A percentile compares a stretch with the other conserved stretches of the same genome.
Conservation (phyloP, 2,888 invertebrate species). For the Eupithecia pulchellata region DNA sequence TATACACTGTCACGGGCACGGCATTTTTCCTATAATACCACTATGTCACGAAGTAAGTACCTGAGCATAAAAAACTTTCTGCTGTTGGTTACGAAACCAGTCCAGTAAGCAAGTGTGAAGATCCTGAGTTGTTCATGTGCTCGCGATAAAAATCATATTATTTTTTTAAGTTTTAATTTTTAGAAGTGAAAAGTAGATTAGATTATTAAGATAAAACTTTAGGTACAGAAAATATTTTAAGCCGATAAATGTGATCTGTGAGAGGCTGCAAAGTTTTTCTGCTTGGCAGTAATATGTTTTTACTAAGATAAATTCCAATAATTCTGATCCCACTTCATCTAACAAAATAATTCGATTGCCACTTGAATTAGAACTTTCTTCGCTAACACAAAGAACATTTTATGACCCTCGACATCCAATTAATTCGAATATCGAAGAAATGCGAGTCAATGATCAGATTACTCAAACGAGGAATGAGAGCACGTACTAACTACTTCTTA, state of each 20-base stretch:
- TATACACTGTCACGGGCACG: too few relatives aligned
- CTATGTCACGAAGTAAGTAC: too few relatives aligned
- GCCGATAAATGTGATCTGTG: too few relatives aligned
- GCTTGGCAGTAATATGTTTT: background rate
- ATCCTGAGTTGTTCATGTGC: background rate
- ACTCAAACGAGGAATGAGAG: conserved; percentile 24
- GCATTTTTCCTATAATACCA: too few relatives aligned
- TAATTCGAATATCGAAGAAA: conserved; percentile 26
- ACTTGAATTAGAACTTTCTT: background rate
- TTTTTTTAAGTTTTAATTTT: background rate
- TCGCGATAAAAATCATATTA: conserved; percentile 19
- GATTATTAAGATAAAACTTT: too few relatives aligned
- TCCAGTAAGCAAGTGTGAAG: too few relatives aligned
- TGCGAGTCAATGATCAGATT: conserved; percentile 28
- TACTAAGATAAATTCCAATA: background rate
- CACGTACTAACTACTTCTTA: conserved; percentile 15
- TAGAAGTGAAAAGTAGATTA: too few relatives aligned
- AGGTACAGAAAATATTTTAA: too few relatives aligned
- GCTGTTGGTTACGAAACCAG: too few relatives aligned
- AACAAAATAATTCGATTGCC: background rate
- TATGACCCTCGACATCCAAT: conserved; percentile 22
- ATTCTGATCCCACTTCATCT: background rate
- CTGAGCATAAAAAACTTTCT: too few relatives aligned
- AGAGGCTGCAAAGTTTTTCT: background rate
- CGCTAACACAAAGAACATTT: background rate